A percentile compares a stretch with the other conserved stretches of the same genome.
These are phyloP conservation scores for Minunthozetes semirufus DNA, from an alignment of 2,888 invertebrate species.

Conservation along the genomic window DNA sequence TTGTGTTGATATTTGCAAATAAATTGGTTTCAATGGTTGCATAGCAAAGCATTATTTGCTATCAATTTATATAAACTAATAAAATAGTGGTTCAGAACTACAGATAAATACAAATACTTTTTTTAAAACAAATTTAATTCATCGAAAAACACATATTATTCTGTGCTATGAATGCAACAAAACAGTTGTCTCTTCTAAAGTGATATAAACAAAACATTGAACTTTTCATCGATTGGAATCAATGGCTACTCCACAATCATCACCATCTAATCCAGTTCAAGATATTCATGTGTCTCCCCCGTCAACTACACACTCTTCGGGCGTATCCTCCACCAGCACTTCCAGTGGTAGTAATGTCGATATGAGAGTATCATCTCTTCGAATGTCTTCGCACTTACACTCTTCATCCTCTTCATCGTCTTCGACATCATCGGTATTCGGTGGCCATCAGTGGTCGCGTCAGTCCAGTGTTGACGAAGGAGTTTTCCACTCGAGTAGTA, in stretches of 20 bases:
- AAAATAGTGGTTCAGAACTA: not conserved
- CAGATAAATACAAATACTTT: not conserved
- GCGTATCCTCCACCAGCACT: not conserved
- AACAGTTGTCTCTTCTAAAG: not conserved
- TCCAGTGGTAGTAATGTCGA: not conserved
- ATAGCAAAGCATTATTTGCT: conserved; percentile 19
- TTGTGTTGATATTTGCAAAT: not conserved
- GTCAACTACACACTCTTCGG: conserved; percentile 14
- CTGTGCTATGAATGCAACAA: not conserved
- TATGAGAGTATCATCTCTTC: not conserved
- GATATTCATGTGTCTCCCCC: not conserved
- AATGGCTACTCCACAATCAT: not conserved
- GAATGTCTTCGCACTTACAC: not conserved
- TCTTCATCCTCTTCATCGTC: not conserved
- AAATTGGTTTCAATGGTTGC: not conserved
- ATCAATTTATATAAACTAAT: not conserved
- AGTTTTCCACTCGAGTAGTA: conserved; percentile 32
- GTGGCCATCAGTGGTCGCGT: conserved; percentile 7
- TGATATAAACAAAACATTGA: not conserved
- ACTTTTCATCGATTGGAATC: not conserved
- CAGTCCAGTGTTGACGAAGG: conserved; percentile 33
- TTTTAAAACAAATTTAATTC: not conserved
- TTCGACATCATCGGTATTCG: conserved; percentile 1
- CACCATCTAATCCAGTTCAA: not conserved
- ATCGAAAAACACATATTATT: not conserved